Evolutionary conservation across 2,888 invertebrate species (phyloP).

Genomic region (Pachycephus smyrnensis): DNA sequence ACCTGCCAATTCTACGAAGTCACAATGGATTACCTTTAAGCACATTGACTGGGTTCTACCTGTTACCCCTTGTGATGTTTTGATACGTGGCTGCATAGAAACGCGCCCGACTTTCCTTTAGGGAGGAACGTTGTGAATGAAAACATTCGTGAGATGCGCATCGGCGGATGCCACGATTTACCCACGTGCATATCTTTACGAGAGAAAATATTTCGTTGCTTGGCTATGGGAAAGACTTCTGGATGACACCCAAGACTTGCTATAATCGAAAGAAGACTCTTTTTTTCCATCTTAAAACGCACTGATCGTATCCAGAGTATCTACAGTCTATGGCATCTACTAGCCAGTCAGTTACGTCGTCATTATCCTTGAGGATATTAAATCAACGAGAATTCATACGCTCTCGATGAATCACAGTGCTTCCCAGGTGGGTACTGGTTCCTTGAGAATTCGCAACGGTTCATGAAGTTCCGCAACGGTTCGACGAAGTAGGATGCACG

Average conservation of each 20-base stretch:
- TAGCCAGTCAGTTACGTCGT: background rate
- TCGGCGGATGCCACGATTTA: background rate
- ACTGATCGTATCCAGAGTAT: background rate
- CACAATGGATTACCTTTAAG: slow-evolving; percentile 38
- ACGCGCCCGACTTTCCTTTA: slow-evolving; percentile 33
- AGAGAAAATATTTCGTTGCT: background rate
- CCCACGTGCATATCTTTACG: background rate
- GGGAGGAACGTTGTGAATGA: slow-evolving; percentile 50
- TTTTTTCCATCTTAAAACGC: background rate
- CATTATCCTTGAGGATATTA: background rate
- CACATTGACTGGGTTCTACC: slow-evolving; percentile 33
- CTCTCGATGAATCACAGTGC: background rate
- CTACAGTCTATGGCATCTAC: background rate
- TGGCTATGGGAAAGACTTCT: background rate
- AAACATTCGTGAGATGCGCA: slow-evolving; percentile 44
- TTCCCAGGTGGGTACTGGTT: background rate
- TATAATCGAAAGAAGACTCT: background rate
- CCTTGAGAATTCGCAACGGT: slow-evolving; percentile 2
- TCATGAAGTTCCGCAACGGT: slow-evolving; percentile 6
- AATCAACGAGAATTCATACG: background rate
- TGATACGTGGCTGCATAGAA: slow-evolving; percentile 46
- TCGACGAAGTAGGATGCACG: background rate
- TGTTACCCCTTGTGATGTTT: slow-evolving; percentile 40
- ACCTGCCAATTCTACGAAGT: slow-evolving; percentile 31
- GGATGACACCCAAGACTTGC: background rate